These are phyloP conservation scores for Jordanella pulchra DNA, from an alignment of 2,797 vertebrate species.

Conservation along the genomic window DNA sequence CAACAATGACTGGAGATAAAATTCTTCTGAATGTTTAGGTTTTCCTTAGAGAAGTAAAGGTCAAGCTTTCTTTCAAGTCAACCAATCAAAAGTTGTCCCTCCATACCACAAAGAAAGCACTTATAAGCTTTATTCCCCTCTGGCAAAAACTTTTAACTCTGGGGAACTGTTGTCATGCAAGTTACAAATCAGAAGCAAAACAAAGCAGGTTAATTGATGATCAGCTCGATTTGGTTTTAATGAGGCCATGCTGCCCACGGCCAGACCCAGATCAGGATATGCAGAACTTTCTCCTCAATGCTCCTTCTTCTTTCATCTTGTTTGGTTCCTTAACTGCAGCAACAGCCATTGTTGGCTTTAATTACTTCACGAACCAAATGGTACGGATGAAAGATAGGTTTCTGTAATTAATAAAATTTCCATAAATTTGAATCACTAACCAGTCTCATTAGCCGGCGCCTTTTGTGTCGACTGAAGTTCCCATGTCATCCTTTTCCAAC, in stretches of 20 bases:
- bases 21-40: slow-evolving; percentile 4
- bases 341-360: slow-evolving; percentile 96
- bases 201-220: slow-evolving; percentile 99
- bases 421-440: slow-evolving; percentile 99
- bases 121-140: slow-evolving; percentile 74
- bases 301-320: slow-evolving; percentile 92
- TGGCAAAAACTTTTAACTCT: slow-evolving; percentile 83
- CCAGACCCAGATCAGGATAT: slow-evolving; percentile 87
- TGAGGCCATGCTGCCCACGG: slow-evolving; percentile 91
- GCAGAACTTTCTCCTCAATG: slow-evolving; percentile 88
- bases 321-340: slow-evolving; percentile 86
- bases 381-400: slow-evolving; percentile 99
- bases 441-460: slow-evolving; percentile 94
- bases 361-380: slow-evolving; percentile 97
- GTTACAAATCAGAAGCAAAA: slow-evolving; percentile 91
- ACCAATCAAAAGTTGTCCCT: slow-evolving; percentile 50
- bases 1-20: slow-evolving; percentile 3
- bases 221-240: slow-evolving; percentile 94
- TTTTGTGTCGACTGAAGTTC: slow-evolving; percentile 90
- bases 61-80: slow-evolving; percentile 34
- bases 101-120: slow-evolving; percentile 67
- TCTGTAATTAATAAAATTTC: slow-evolving; percentile 99
- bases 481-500: slow-evolving; percentile 84
- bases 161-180: slow-evolving; percentile 82
- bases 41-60: slow-evolving; percentile 3